A percentile compares a stretch with the other conserved stretches of the same genome.
Conservation (phyloP, 2,888 invertebrate genomes). For the Eupithecia dodoneata region DNA sequence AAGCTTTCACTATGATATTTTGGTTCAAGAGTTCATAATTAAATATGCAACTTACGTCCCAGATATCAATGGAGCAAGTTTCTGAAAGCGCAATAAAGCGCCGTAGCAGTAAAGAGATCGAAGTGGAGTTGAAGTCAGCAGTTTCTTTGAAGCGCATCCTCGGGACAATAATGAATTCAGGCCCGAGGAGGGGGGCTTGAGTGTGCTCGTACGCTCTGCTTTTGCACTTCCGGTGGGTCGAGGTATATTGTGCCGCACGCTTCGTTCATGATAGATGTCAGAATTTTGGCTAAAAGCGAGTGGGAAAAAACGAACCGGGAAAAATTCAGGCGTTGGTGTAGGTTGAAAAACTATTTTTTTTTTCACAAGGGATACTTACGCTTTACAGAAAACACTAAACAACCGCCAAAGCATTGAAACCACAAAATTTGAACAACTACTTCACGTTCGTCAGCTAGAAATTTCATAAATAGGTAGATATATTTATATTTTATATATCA, state of each 20-base stretch:
- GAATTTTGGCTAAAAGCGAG: not conserved
- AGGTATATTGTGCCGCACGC: not conserved
- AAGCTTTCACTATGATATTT: not conserved
- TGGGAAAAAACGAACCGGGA: too few relatives aligned
- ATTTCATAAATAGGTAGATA: too few relatives aligned
- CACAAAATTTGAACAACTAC: too few relatives aligned
- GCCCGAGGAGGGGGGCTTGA: slow-evolving; percentile 59
- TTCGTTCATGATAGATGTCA: not conserved
- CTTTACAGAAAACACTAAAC: not conserved
- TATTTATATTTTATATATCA: too few relatives aligned
- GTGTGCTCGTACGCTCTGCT: slow-evolving; percentile 74
- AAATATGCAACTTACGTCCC: slow-evolving; percentile 28
- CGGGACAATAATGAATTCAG: slow-evolving; percentile 80
- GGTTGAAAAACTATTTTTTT: too few relatives aligned
- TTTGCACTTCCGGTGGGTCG: slow-evolving; percentile 68
- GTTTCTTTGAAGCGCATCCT: slow-evolving; percentile 79
- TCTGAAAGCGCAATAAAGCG: slow-evolving; percentile 72
- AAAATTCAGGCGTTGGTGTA: too few relatives aligned
- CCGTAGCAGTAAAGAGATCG: slow-evolving; percentile 61
- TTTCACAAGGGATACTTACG: too few relatives aligned
- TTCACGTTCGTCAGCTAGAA: too few relatives aligned
- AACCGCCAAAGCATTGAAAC: too few relatives aligned
- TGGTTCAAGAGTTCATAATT: not conserved
- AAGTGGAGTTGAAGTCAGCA: slow-evolving; percentile 71
- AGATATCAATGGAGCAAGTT: slow-evolving; percentile 63